Evolutionary conservation across 2,113 vertebrate species (phyloP).

Genomic region (Nansenia antarctica): DNA sequence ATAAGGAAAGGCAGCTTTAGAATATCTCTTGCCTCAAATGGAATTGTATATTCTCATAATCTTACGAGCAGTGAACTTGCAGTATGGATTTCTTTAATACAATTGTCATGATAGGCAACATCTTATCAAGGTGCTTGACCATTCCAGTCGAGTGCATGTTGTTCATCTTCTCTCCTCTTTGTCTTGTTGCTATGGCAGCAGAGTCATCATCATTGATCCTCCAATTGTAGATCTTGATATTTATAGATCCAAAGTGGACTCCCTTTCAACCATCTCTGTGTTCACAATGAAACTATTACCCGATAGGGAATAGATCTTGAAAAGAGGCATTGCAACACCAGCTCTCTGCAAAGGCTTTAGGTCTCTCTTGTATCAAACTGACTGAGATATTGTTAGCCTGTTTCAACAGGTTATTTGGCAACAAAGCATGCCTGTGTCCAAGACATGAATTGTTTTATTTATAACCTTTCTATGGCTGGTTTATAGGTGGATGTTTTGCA

Average conservation of each 20-base stretch:
- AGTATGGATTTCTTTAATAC: no score
- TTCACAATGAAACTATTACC: conserved; percentile 15
- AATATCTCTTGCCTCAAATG: background rate
- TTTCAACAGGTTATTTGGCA: conserved; percentile 20
- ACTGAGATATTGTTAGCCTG: background rate
- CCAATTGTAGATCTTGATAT: conserved; percentile 68
- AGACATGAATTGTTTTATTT: background rate
- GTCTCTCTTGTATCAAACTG: background rate
- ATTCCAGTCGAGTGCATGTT: conserved; percentile 32
- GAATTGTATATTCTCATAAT: background rate
- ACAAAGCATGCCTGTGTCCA: background rate
- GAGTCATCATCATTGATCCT: conserved; percentile 70
- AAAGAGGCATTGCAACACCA: conserved; percentile 7
- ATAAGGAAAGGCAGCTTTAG: no score
- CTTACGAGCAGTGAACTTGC: no score
- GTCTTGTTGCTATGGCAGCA: conserved; percentile 79
- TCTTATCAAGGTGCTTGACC: conserved; percentile 19
- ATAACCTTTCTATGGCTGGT: background rate
- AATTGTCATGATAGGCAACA: no score
- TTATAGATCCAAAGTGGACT: conserved; percentile 65
- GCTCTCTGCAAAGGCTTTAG: background rate
- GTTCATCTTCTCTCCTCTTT: conserved; percentile 47
- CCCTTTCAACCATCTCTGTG: conserved; percentile 42
- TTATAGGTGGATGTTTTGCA: background rate
- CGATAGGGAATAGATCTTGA: conserved; percentile 30